Percentiles rank a stretch among this genome's conserved stretches.
phyloP scores from a whole-genome alignment of 2,888 invertebrate genomes.

The Campoletis raptor region DNA sequence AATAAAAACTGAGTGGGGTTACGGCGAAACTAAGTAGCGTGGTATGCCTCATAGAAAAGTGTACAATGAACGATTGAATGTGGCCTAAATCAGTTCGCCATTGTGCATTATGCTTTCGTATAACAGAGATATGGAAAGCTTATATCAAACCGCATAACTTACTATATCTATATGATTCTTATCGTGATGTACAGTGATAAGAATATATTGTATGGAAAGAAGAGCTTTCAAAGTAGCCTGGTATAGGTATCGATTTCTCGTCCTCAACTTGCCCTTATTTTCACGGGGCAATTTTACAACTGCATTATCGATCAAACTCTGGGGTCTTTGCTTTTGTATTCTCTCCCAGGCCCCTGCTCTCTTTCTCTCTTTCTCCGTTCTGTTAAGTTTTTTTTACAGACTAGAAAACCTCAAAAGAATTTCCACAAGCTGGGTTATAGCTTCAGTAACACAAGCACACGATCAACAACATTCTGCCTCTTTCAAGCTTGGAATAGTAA shows the following conservation, averaged over 20 bases:
- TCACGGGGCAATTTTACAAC: constrained; percentile 62
- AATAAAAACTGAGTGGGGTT: not conserved
- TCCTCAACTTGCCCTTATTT: constrained; percentile 62
- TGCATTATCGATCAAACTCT: constrained; percentile 68
- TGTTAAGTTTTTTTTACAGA: constrained; percentile 2
- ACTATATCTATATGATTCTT: constrained; percentile 14
- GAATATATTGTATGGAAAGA: constrained; percentile 10
- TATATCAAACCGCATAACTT: not conserved
- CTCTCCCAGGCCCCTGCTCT: not conserved
- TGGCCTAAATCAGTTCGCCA: constrained; percentile 29
- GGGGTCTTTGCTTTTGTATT: constrained; percentile 32
- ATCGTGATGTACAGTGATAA: constrained; percentile 38
- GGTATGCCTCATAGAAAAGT: not conserved
- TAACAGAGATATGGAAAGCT: constrained; percentile 6
- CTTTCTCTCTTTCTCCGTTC: not conserved
- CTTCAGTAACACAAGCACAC: not conserved
- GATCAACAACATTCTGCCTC: not conserved
- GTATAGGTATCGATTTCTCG: constrained; percentile 54
- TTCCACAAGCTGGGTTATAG: not conserved
- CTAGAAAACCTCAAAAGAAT: not conserved
- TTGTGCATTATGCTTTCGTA: constrained; percentile 31
- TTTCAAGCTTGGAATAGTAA: no score
- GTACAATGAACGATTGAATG: constrained; percentile 2
- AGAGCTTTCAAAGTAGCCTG: constrained; percentile 20
- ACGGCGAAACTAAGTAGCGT: not conserved